Conservation (phyloP, 2,888 invertebrate genomes). For the Archaeoteleia sp. region DNA sequence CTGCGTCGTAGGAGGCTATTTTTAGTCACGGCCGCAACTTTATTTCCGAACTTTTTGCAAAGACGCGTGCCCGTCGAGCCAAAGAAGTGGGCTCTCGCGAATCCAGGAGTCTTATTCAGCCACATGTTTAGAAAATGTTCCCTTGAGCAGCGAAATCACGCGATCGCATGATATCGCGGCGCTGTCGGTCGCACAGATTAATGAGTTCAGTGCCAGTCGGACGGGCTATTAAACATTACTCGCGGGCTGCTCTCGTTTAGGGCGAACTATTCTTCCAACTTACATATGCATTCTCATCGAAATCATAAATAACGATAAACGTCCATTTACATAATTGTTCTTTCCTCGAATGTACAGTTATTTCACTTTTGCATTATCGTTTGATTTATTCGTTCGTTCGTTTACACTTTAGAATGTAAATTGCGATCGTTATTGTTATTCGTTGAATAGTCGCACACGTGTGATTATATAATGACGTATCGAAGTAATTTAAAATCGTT, state of each 20-base stretch:
- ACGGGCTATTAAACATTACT: conserved; percentile 36
- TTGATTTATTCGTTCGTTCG: too few species aligned
- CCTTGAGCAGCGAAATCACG: conserved; percentile 41
- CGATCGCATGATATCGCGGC: conserved; percentile 49
- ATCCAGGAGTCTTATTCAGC: conserved; percentile 36
- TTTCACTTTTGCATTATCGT: too few species aligned
- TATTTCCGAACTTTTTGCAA: conserved; percentile 48
- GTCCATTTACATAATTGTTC: conserved; percentile 22
- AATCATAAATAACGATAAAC: conserved; percentile 20
- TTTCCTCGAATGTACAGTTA: conserved; percentile 19
- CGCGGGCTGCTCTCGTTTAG: conserved; percentile 15
- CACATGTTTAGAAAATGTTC: conserved; percentile 32
- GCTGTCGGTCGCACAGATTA: conserved; percentile 51
- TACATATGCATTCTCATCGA: conserved; percentile 6
- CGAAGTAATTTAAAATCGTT: too few species aligned
- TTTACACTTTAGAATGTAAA: too few species aligned
- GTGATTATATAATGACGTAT: too few species aligned
- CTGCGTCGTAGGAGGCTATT: conserved; percentile 30
- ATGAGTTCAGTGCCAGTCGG: conserved; percentile 53
- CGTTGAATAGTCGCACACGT: too few species aligned
- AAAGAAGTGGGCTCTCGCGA: conserved; percentile 26
- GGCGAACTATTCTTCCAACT: conserved; percentile 14
- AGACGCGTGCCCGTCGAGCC: conserved; percentile 38
- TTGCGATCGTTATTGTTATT: too few species aligned
- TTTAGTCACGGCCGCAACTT: conserved; percentile 42